Conservation (phyloP, 2,888 invertebrate species). For the Epistrophe grossulariae region DNA sequence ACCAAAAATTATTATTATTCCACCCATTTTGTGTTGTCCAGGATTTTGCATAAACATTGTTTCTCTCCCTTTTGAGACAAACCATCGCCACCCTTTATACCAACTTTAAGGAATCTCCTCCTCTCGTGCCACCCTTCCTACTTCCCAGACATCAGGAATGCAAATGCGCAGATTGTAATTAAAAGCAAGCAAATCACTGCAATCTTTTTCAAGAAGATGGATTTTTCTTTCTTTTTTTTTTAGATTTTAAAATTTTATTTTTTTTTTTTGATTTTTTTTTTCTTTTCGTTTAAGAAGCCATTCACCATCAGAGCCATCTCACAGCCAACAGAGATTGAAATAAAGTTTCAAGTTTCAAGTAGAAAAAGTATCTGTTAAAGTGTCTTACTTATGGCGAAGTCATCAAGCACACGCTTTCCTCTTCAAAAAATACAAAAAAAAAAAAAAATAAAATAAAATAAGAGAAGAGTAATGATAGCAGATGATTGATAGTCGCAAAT, state of each 20-base stretch:
- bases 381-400: conserved; percentile 76
- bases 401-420: conserved; percentile 73
- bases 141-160: conserved; percentile 32
- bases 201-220: conserved; percentile 62
- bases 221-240: conserved; percentile 32
- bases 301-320: conserved; percentile 2
- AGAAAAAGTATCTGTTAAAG: conserved; percentile 75
- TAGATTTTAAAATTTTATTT: not conserved
- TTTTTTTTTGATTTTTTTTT: conserved; percentile 13
- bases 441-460: conserved; percentile 35
- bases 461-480: conserved; percentile 75
- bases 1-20: conserved; percentile 68
- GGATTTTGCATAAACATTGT: conserved; percentile 66
- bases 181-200: conserved; percentile 75
- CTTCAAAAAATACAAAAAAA: conserved; percentile 48
- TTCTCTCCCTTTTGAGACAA: conserved; percentile 9
- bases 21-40: conserved; percentile 65
- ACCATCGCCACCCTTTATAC: not conserved
- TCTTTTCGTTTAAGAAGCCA: conserved; percentile 8
- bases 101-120: not conserved
- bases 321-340: conserved; percentile 53
- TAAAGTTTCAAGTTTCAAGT: conserved; percentile 70
- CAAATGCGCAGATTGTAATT: conserved; percentile 75
- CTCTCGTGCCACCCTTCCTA: too few relatives aligned
- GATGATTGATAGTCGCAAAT: conserved; percentile 76